phyloP scores from a whole-genome alignment of 2,113 vertebrate species.

The Cochlearius cochlearius region DNA sequence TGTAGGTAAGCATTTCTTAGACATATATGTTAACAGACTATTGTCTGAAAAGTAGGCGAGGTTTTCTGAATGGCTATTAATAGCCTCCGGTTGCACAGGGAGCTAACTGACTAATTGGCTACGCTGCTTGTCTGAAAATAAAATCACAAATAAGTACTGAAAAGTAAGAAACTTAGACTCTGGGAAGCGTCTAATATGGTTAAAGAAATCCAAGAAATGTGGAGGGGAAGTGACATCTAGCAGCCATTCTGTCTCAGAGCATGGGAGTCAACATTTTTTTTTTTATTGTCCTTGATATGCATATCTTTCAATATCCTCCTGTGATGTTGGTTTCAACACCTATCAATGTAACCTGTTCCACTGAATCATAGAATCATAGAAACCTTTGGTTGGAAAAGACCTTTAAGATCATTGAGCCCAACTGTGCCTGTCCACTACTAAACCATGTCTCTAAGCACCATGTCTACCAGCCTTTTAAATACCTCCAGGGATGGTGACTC shows the following conservation, averaged over 20 bases:
- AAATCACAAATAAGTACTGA: not conserved
- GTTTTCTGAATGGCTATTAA: not conserved
- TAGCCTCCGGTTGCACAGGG: not conserved
- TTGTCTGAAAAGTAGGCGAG: not conserved
- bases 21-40: not conserved
- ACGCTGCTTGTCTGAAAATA: not conserved
- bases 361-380: not conserved
- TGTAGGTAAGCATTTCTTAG: not conserved
- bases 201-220: not conserved
- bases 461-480: too few relatives aligned
- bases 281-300: not conserved
- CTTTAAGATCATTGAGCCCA: too few relatives aligned
- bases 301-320: not conserved
- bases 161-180: not conserved
- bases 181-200: not conserved
- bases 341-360: not conserved
- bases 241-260: not conserved
- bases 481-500: too few relatives aligned
- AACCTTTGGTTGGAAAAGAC: too few relatives aligned
- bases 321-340: not conserved
- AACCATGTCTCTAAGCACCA: too few relatives aligned
- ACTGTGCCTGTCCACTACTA: too few relatives aligned
- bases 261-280: not conserved
- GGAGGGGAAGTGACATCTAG: not conserved
- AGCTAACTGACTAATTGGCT: not conserved